phyloP scores from a whole-genome alignment of 2,888 invertebrate genomes.

The Norana najaformis region DNA sequence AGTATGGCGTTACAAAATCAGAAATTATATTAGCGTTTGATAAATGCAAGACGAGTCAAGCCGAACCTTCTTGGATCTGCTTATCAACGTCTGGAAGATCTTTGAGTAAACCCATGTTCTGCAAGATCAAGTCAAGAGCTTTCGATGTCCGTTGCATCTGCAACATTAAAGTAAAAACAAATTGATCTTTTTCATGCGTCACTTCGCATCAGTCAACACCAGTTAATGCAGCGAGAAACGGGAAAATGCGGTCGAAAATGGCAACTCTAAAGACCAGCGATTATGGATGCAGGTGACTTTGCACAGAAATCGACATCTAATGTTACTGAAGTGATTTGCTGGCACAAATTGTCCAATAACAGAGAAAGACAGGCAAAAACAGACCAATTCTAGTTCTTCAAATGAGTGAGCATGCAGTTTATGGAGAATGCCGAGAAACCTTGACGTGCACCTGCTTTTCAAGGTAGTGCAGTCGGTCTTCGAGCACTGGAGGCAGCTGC shows the following conservation, averaged over 20 bases:
- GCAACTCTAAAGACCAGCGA: too few species aligned
- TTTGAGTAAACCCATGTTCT: slow-evolving; percentile 45
- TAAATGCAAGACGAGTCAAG: neutral
- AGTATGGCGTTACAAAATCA: neutral
- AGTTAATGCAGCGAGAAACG: neutral
- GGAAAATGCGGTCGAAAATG: too few species aligned
- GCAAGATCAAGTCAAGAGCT: slow-evolving; percentile 55
- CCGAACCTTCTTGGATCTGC: slow-evolving; percentile 41
- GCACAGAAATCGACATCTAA: neutral
- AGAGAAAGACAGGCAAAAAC: neutral
- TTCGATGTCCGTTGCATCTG: slow-evolving; percentile 51
- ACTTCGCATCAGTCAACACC: neutral
- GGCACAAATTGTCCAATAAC: neutral
- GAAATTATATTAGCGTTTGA: neutral
- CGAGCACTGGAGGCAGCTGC: neutral
- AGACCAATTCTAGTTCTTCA: too few species aligned
- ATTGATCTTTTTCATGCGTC: too few species aligned
- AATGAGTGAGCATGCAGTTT: too few species aligned
- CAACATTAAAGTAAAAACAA: neutral
- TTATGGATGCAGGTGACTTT: too few species aligned
- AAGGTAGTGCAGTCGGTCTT: slow-evolving; percentile 33
- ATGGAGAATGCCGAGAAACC: too few species aligned
- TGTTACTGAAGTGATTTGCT: neutral
- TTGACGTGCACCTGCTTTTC: slow-evolving; percentile 2
- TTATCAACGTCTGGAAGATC: slow-evolving; percentile 43